Percentiles rank a stretch among this genome's conserved stretches.
Conservation (phyloP, 2,888 invertebrate species). For the Cynaeus angustus region DNA sequence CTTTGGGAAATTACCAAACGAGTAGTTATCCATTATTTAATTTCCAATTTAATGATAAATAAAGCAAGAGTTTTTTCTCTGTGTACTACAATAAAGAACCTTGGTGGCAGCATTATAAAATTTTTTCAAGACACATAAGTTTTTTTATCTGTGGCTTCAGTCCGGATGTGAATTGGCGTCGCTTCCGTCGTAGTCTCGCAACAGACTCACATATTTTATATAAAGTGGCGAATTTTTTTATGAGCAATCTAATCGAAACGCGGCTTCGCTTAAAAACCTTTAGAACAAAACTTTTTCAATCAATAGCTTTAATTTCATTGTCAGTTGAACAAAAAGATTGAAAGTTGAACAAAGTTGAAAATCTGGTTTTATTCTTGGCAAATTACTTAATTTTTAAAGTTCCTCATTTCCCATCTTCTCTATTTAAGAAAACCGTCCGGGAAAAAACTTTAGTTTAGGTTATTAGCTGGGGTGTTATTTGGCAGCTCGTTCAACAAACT, state of each 20-base stretch:
- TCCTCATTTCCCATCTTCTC: conserved; percentile 53
- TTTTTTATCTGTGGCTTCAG: background rate
- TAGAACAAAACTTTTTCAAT: conserved; percentile 61
- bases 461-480: conserved; percentile 50
- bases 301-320: conserved; percentile 65
- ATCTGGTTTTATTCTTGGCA: conserved; percentile 55
- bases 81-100: conserved; percentile 1
- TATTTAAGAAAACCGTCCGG: conserved; percentile 52
- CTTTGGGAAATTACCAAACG: too few relatives aligned
- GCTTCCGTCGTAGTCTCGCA: conserved; percentile 16
- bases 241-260: conserved; percentile 1
- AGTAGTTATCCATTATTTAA: too few relatives aligned
- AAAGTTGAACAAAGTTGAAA: conserved; percentile 57
- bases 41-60: too few relatives aligned
- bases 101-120: conserved; percentile 1
- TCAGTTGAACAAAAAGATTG: conserved; percentile 61
- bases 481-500: conserved; percentile 58
- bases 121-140: background rate
- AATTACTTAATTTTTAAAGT: conserved; percentile 63
- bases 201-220: conserved; percentile 32
- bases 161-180: conserved; percentile 34
- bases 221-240: conserved; percentile 24
- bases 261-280: conserved; percentile 2
- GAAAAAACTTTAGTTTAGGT: conserved; percentile 53
- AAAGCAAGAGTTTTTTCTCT: background rate